Conservation (phyloP, 2,113 vertebrate species). For the Hippocampus guttulatus region DNA sequence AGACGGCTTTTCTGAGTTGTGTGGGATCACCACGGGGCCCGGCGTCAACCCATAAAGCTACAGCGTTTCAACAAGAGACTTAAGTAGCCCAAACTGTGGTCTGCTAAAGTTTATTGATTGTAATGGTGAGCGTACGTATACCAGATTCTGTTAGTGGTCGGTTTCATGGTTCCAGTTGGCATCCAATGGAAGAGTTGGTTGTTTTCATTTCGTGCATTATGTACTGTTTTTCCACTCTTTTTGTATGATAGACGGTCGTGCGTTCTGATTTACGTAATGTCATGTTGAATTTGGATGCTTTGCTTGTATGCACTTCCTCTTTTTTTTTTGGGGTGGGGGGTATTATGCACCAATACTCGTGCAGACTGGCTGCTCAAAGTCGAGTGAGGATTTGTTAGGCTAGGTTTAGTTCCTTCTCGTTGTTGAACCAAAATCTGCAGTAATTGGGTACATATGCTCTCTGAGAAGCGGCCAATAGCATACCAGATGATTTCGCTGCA, state of each 20-base stretch:
- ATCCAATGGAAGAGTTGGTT: too few relatives aligned
- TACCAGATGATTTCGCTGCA: slow-evolving; percentile 62
- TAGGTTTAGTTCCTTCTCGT: neutral
- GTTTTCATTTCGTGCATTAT: too few relatives aligned
- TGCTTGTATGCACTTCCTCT: neutral
- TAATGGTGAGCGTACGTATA: slow-evolving; percentile 15
- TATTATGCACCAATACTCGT: neutral
- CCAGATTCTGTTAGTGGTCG: neutral
- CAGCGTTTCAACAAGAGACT: slow-evolving; percentile 18
- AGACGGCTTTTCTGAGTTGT: slow-evolving; percentile 42
- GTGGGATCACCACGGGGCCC: slow-evolving; percentile 20
- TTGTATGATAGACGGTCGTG: too few relatives aligned
- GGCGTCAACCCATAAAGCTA: slow-evolving; percentile 14
- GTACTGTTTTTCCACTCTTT: too few relatives aligned
- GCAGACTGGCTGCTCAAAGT: neutral
- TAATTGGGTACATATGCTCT: slow-evolving; percentile 51
- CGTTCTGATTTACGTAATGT: neutral
- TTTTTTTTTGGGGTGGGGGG: neutral
- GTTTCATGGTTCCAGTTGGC: neutral
- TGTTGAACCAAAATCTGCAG: neutral
- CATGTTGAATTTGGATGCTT: neutral
- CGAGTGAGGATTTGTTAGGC: neutral
- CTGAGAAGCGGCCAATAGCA: slow-evolving; percentile 28
- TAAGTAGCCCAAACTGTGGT: slow-evolving; percentile 42
- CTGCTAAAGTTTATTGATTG: slow-evolving; percentile 33